Conservation (phyloP, 1,140 invertebrate species). For the Sitodiplosis mosellana region DNA sequence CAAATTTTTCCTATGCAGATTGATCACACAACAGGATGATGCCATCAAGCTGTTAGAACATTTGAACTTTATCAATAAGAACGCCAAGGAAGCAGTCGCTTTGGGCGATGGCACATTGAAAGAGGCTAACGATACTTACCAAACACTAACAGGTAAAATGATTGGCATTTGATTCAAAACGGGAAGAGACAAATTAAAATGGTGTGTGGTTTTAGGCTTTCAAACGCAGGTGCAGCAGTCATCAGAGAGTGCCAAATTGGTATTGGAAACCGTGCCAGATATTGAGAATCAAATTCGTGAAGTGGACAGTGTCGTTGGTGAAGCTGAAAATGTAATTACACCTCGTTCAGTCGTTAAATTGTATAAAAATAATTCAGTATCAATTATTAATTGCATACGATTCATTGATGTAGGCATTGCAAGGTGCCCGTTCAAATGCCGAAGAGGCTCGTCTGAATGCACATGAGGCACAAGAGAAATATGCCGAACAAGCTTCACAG, state of each 20-base stretch:
- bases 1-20: constrained; percentile 8
- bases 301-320: constrained; percentile 34
- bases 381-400: not conserved
- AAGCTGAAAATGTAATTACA: constrained; percentile 36
- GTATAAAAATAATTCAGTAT: not conserved
- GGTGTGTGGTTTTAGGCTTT: constrained; percentile 44
- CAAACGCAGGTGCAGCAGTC: constrained; percentile 73
- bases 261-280: constrained; percentile 51
- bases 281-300: constrained; percentile 41
- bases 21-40: constrained; percentile 21
- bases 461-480: constrained; percentile 50
- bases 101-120: constrained; percentile 67
- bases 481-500: constrained; percentile 50
- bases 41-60: constrained; percentile 33
- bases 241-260: constrained; percentile 46
- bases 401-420: constrained; percentile 28
- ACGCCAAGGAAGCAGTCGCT: constrained; percentile 62
- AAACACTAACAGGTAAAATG: constrained; percentile 55
- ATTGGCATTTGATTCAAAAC: not conserved
- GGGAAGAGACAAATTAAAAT: not conserved
- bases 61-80: constrained; percentile 47
- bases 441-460: constrained; percentile 55
- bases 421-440: constrained; percentile 59
- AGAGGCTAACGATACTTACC: constrained; percentile 70
- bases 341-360: not conserved